A percentile compares a stretch with the other conserved stretches of the same genome.
These are phyloP conservation scores for Acheta domesticus DNA, from an alignment of 2,888 invertebrate genomes.

Conservation along the genomic window DNA sequence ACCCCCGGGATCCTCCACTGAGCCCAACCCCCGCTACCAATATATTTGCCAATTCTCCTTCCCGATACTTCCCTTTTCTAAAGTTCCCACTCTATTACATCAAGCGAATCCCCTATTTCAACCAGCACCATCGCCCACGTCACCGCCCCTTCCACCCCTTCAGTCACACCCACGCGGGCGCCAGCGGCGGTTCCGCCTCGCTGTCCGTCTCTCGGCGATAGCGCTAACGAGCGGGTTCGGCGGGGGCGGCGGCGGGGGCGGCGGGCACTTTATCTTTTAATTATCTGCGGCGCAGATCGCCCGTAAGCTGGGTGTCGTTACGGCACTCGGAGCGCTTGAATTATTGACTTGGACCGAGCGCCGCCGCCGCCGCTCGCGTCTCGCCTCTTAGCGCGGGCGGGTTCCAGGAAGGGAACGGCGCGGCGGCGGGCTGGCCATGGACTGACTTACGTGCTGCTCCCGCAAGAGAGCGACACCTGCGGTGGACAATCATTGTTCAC, in stretches of 20 bases:
- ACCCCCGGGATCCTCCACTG: too few relatives aligned
- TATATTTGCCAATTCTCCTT: too few relatives aligned
- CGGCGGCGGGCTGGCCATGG: too few relatives aligned
- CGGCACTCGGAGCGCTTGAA: slow-evolving; percentile 18
- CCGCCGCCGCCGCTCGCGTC: background rate
- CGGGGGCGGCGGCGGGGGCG: background rate
- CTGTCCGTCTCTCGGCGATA: background rate
- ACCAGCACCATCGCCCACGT: background rate
- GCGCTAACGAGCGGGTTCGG: background rate
- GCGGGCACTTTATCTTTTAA: background rate
- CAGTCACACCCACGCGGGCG: background rate
- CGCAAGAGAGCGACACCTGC: too few relatives aligned
- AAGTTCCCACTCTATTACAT: too few relatives aligned
- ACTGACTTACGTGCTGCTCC: too few relatives aligned
- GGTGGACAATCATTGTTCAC: too few relatives aligned
- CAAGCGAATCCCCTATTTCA: too few relatives aligned
- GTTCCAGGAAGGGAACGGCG: too few relatives aligned
- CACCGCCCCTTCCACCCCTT: background rate
- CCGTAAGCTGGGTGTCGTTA: slow-evolving; percentile 18
- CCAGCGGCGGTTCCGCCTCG: background rate
- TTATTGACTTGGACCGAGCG: slow-evolving; percentile 7
- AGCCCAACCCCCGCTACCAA: too few relatives aligned
- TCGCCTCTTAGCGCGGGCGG: too few relatives aligned
- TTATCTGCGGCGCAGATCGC: slow-evolving; percentile 10
- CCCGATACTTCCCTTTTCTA: too few relatives aligned